These are phyloP conservation scores for Ramphastos sulfuratus DNA, from an alignment of 2,113 vertebrate genomes.

Conservation along the genomic window DNA sequence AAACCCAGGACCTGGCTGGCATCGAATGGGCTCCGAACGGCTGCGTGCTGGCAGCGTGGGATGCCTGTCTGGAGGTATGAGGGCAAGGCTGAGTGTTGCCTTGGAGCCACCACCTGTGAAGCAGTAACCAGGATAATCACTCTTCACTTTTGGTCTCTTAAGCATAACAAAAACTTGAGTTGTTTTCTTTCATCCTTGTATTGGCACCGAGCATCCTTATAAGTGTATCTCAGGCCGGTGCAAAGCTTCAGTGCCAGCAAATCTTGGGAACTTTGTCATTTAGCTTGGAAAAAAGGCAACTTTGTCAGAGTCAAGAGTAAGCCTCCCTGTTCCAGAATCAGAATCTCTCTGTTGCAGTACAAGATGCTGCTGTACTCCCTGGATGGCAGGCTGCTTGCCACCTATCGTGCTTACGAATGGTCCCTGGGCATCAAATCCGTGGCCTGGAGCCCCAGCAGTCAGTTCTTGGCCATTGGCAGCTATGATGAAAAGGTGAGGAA, in stretches of 20 bases:
- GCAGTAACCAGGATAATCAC: background rate
- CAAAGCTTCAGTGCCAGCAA: background rate
- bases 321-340: background rate
- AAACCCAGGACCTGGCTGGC: constrained; percentile 91
- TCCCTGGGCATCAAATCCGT: constrained; percentile 90
- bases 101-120: background rate
- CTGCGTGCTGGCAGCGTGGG: constrained; percentile 93
- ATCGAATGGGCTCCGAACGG: constrained; percentile 96
- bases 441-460: constrained; percentile 95
- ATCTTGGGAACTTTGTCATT: background rate
- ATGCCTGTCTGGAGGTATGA: constrained; percentile 90
- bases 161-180: background rate
- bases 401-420: constrained; percentile 90
- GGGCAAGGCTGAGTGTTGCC: background rate
- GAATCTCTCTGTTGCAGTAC: constrained; percentile 77
- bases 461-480: constrained; percentile 94
- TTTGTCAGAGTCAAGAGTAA: background rate
- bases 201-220: background rate
- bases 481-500: constrained; percentile 90
- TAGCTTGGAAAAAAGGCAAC: background rate
- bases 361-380: constrained; percentile 93
- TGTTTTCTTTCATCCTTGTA: background rate
- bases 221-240: background rate
- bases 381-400: constrained; percentile 89
- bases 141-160: background rate